A percentile compares a stretch with the other conserved stretches of the same genome.
Evolutionary conservation across 2,113 vertebrate genomes (phyloP).

Genomic region (human (Homo sapiens)): GRCh38 chr2:181854001-181854500

Average conservation of each 20-base stretch:
- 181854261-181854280: background rate
- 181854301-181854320: background rate
- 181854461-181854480: conserved; percentile 39
- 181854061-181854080: background rate
- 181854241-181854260: background rate
- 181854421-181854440: conserved; percentile 61
- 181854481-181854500: background rate
- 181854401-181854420: conserved; percentile 55
- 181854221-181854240: background rate
- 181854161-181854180: background rate
- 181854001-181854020: background rate
- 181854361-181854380: background rate
- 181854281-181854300: background rate
- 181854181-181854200: conserved; percentile 33
- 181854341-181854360: conserved; percentile 3
- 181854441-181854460: conserved; percentile 17
- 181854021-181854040: background rate
- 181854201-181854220: background rate
- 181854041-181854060: background rate
- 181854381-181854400: conserved; percentile 34
- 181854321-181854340: background rate
- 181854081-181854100: conserved; percentile 6
- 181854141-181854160: background rate
- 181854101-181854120: background rate
- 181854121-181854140: background rate